Percentiles rank a stretch among this genome's conserved stretches.
Evolutionary conservation across 2,797 vertebrate genomes (phyloP).

Genomic region (Gallinago stenura): DNA sequence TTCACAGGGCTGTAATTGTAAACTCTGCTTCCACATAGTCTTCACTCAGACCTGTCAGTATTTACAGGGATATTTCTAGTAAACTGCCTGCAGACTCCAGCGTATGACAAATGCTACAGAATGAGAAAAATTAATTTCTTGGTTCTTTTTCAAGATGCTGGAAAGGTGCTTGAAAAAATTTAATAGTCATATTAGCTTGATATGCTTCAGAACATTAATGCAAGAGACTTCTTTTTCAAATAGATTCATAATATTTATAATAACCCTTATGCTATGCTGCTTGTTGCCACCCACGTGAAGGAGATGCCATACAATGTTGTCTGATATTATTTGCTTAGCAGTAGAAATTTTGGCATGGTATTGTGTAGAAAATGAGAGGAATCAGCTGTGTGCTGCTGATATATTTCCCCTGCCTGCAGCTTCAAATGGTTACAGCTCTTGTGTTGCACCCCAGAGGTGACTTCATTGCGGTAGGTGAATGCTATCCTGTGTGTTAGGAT

Average conservation of each 20-base stretch:
- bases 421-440: not conserved
- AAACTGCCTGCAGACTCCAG: not conserved
- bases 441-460: not conserved
- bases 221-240: not conserved
- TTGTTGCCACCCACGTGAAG: not conserved
- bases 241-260: slow-evolving; percentile 23
- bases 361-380: slow-evolving; percentile 16
- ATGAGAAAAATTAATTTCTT: slow-evolving; percentile 7
- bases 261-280: slow-evolving; percentile 20
- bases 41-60: not conserved
- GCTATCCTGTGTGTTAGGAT: not conserved
- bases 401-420: not conserved
- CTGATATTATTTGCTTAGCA: not conserved
- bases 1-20: not conserved
- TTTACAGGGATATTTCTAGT: not conserved
- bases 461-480: not conserved
- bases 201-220: not conserved
- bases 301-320: not conserved
- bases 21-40: not conserved
- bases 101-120: not conserved
- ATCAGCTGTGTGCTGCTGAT: not conserved
- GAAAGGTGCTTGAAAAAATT: not conserved
- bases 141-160: not conserved
- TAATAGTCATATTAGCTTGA: not conserved
- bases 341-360: not conserved